Percentiles rank a stretch among this genome's conserved stretches.
Conservation (phyloP, 30 jellyfish, hydroid and myxozoan genomes). For the Aurelia coerulea region DNA sequence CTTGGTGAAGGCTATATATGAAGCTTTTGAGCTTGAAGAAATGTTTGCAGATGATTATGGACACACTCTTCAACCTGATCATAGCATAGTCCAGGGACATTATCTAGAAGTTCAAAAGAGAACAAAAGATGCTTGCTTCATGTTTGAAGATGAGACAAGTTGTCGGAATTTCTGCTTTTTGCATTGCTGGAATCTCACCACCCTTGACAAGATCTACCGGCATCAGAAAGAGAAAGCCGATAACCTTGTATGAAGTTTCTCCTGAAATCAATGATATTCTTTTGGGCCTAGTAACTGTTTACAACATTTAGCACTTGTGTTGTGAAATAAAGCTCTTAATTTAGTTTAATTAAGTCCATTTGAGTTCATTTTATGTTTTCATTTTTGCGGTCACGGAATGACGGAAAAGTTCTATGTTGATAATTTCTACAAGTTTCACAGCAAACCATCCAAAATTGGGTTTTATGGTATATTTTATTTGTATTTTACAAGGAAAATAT, state of each 20-base stretch:
- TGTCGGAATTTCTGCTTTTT: too few relatives aligned
- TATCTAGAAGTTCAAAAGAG: neutral
- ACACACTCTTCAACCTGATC: conserved; percentile 24
- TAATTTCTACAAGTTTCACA: conserved; percentile 1
- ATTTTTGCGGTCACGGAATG: too few relatives aligned
- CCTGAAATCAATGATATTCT: too few relatives aligned
- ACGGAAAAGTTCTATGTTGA: conserved; percentile 1
- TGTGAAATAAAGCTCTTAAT: neutral
- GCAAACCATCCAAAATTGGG: conserved; percentile 18
- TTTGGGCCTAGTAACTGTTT: neutral
- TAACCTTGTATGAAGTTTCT: too few relatives aligned
- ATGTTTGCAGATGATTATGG: conserved; percentile 25
- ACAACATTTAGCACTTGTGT: too few relatives aligned
- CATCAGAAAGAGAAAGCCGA: too few relatives aligned
- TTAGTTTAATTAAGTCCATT: neutral
- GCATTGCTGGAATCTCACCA: too few relatives aligned
- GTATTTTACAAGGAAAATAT: conserved; percentile 3
- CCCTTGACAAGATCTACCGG: too few relatives aligned
- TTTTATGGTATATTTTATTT: neutral
- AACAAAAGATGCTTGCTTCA: too few relatives aligned
- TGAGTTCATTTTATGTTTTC: neutral
- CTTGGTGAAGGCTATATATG: conserved; percentile 37
- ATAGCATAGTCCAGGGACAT: conserved; percentile 5
- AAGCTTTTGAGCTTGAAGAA: neutral
- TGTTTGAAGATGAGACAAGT: too few relatives aligned